These are phyloP conservation scores for Leucophenga maculata DNA, from an alignment of 2,888 invertebrate genomes.

Conservation along the genomic window DNA sequence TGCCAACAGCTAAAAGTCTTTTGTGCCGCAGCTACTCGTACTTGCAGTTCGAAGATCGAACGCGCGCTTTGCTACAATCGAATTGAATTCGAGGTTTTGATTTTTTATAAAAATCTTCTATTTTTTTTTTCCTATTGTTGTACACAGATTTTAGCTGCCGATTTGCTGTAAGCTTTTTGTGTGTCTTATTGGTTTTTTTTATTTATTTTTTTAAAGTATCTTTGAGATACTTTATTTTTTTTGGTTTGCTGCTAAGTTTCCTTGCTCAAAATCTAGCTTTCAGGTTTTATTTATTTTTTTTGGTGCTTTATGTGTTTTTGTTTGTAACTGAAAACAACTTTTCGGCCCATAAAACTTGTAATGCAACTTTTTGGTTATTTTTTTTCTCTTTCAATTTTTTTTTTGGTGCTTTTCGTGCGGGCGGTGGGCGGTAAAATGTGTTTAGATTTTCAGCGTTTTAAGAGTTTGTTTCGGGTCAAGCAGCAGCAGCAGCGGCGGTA, in stretches of 20 bases:
- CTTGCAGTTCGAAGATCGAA: no score
- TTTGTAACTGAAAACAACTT: slow-evolving; percentile 27
- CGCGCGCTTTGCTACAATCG: neutral
- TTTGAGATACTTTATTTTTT: neutral
- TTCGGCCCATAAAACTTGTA: slow-evolving; percentile 11
- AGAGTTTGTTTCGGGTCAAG: slow-evolving; percentile 23
- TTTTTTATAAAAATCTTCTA: neutral
- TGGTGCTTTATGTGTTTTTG: slow-evolving; percentile 28
- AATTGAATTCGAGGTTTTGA: neutral
- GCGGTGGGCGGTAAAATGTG: slow-evolving; percentile 21
- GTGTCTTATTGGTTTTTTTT: neutral
- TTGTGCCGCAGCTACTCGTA: no score
- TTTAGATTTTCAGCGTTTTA: neutral
- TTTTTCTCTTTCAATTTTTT: slow-evolving; percentile 14
- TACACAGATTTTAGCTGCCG: neutral
- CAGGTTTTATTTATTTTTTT: slow-evolving; percentile 10
- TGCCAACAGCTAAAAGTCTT: no score
- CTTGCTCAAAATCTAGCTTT: slow-evolving; percentile 1
- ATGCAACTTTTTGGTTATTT: neutral
- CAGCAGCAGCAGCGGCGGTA: neutral
- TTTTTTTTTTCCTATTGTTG: neutral
- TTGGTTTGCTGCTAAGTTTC: slow-evolving; percentile 36
- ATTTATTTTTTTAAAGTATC: neutral
- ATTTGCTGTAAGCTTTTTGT: neutral
- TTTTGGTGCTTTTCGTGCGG: slow-evolving; percentile 11